phyloP scores from a whole-genome alignment of 2,113 vertebrate species.

The Hemichromis elongatus region DNA sequence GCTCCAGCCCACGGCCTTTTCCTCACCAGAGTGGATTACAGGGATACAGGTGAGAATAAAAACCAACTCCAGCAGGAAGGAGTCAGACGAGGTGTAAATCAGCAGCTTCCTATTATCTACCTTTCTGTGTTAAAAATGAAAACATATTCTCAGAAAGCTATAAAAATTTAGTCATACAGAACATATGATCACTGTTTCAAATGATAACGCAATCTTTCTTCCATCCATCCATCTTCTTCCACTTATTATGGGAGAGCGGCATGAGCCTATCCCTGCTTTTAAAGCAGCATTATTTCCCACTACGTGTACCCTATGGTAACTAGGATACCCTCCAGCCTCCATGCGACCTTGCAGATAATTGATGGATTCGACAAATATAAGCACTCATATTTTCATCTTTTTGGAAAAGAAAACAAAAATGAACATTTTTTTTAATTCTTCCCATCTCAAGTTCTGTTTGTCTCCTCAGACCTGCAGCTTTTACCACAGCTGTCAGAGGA shows the following conservation, averaged over 20 bases:
- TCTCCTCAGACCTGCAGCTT: conserved; percentile 47
- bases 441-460: background rate
- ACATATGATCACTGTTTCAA: background rate
- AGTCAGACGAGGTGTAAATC: background rate
- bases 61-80: background rate
- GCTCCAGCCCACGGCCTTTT: conserved; percentile 84
- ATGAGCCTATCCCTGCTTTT: background rate
- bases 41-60: conserved; percentile 30
- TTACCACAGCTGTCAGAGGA: background rate
- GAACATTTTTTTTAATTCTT: background rate
- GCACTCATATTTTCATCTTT: background rate
- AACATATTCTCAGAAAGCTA: background rate
- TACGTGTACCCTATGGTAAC: background rate
- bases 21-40: conserved; percentile 81
- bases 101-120: background rate
- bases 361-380: background rate
- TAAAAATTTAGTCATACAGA: background rate
- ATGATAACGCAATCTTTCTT: background rate
- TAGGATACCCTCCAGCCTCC: background rate
- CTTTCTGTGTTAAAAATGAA: background rate
- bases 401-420: background rate
- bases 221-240: background rate
- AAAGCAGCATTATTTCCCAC: background rate
- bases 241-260: background rate
- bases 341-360: background rate